Base-by-base conservation (phyloP, 1,140 invertebrate genomes). In the Drosophila pruinosa region DNA sequence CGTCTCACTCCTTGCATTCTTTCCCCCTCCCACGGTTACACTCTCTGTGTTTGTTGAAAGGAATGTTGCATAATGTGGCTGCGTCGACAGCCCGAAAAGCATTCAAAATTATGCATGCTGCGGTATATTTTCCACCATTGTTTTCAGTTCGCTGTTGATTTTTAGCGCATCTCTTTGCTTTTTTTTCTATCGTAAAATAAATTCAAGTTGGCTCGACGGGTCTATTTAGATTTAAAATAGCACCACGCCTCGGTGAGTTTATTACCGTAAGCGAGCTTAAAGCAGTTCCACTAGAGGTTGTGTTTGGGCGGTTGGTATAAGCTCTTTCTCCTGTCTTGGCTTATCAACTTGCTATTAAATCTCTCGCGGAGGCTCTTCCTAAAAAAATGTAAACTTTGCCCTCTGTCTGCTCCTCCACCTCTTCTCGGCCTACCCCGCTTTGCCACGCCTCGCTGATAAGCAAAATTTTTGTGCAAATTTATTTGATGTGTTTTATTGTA, bases 161-260 rank as follows among this genome's bases (percentile, higher is more conserved):
- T 58, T 64, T 28, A 58, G 43, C 36, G 15, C 24, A 21, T 34
- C 14, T 53, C 10, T n/a, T 5, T 56, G 26, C n/a, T 48, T 70
- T 59, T 38, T 57, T 50, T 62, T 53, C 41, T 54, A 17, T 39
- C 41, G 48, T 56, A 41, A 73, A 52, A 83, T 80, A 86, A 85
- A 85, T 85, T 85, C 73, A 74, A 80, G 73, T 86, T 76, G 72
- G 59, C 72, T 56, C 54, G 72, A 36, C 56, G 69, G 86, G 80
- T 85, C 80, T 86, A 85, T 85, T 85, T 85, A 81, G 81, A 85
- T 81, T 85, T 74, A 70, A 85, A 86, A 85, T 73, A 80, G 81
- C 69, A 56, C 45, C 64, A 81, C 70, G 80, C 73, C 82, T 77
- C 64, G 82, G 38, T 52, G 73, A 74, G 56, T 85, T 85, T 85